Base-by-base conservation (phyloP, 2,113 vertebrate species). In the Trachemys scripta region DNA sequence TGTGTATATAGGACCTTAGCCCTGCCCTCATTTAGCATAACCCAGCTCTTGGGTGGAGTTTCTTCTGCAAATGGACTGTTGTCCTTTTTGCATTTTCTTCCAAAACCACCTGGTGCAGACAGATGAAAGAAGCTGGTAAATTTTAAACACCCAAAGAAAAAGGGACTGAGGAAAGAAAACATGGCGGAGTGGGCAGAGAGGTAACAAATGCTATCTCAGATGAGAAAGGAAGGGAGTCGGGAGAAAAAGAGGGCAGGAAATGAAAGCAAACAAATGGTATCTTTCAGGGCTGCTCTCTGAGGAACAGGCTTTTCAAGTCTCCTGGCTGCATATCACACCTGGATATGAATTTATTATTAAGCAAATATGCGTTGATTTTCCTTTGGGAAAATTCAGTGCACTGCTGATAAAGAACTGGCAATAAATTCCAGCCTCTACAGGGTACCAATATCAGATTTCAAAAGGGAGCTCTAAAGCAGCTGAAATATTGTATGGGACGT, bases 21-120 rank as follows among this genome's bases (percentile, higher is more conserved):
- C 94, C 93, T 96, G 96, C 96, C 94, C 97, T 93, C 82, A 79
- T 31, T 97, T 96, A 96, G 75, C 94, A 80, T 96, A 95, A 95
- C 94, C 85, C 88, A 85, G 35, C 27, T 2, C 78, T 90, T 91
- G 90, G 16, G 82, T 93, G 79, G 91, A 94, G 89, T 89, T 89
- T 92, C 93, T 94, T 47, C 83, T 95, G 54, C 87, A 97, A 97
- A 96, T 89, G 80, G 53, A 82, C 87, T 92, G 81, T 45, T 57
- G 96, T 82, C 69, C 31, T 65, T n/a, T 69, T 69, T 69, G 17
- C 53, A 69, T 62, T 90, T 93, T 27, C 79, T 90, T 81, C 72
- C 27, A 57, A 87, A 92, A 35, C 54, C 27, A 51, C 31, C 72
- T 51, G 87, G 96, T 79, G 88, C 65, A 90, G 17, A 56, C 42